Evolutionary conservation across 2,797 vertebrate species (phyloP), one percentile per base, ranked within the genome.

Genomic region (Eidolon dupreanum): DNA sequence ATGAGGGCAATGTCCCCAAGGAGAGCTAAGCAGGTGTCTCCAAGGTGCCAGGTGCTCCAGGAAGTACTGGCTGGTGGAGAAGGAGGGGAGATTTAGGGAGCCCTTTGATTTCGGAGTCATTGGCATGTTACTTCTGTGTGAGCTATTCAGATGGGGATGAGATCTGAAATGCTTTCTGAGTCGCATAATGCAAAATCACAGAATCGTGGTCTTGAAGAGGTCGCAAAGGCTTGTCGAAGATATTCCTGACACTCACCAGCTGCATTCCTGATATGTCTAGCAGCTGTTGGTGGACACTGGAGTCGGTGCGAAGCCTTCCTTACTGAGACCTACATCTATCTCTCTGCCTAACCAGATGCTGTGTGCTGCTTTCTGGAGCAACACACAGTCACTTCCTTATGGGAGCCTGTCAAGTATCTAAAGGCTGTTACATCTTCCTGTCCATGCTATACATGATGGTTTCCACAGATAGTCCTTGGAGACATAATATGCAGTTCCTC

Each of bases 251-350:
- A 24, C 43, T 68, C 15, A 12, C 4, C 36, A 55, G 22, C 66
- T 63, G 33, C n/a, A 10, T 66, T 88, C 38, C 43, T 0, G 16
- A 55, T 51, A 13, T 17, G 85, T 78, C 31, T 41, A 28, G 4
- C 7, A 20, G 26, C 59, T 33, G 8, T 26, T 19, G 1, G 1
- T 36, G 49, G 36, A 15, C 19, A 1, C 38, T 8, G 36, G 49
- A 79, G 20, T 33, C 2, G 15, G 8, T 26, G 33, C 16, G 46
- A 71, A 74, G 15, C 4, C 36, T 78, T 68, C 53, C 38, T 74
- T 51, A 2, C 3, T 5, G 31, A 13, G 55, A 68, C 43, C n/a
- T 0, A 0, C 22, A 3, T 43, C 5, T 5, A 38, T 13, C 24
- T 86, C 36, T 79, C 71, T 63, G 63, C 19, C 4, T 85, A 84